Percentiles rank a stretch among this genome's conserved stretches.
Evolutionary conservation across 2,888 invertebrate species (phyloP).

Genomic region (Pycnomerus fuliginosus): DNA sequence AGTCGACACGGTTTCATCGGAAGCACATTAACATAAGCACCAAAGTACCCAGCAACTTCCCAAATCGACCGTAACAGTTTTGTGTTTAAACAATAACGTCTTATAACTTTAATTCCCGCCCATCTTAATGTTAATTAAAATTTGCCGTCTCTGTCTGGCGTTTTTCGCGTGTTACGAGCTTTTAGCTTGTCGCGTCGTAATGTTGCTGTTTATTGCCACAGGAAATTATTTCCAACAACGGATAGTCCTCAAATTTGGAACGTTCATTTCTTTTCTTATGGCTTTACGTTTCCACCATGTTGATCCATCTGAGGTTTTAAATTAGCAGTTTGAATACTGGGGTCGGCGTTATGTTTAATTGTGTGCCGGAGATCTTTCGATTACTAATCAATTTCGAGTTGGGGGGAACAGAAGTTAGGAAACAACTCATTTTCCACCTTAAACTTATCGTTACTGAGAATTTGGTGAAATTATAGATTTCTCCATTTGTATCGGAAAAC

Average conservation of each 20-base stretch:
- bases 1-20: constrained; percentile 22
- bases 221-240: constrained; percentile 6
- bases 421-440: too few species aligned
- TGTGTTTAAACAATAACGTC: constrained; percentile 31
- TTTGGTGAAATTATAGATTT: too few species aligned
- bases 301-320: too few species aligned
- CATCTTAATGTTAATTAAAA: constrained; percentile 34
- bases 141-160: constrained; percentile 19
- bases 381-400: too few species aligned
- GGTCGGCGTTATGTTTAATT: too few species aligned
- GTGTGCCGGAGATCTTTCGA: too few species aligned
- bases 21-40: constrained; percentile 32
- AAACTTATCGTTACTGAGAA: too few species aligned
- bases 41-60: constrained; percentile 23
- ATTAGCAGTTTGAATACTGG: too few species aligned
- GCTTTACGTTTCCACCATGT: too few species aligned
- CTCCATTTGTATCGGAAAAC: constrained; percentile 2
- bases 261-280: too few species aligned
- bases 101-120: constrained; percentile 31
- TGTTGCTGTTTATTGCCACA: constrained; percentile 6
- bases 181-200: constrained; percentile 4
- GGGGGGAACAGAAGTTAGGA: too few species aligned
- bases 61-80: constrained; percentile 32
- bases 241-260: background rate
- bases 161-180: constrained; percentile 17